A percentile compares a stretch with the other conserved stretches of the same genome.
Conservation (phyloP, 2,888 invertebrate species). For the Eristalinus sepulchralis region DNA sequence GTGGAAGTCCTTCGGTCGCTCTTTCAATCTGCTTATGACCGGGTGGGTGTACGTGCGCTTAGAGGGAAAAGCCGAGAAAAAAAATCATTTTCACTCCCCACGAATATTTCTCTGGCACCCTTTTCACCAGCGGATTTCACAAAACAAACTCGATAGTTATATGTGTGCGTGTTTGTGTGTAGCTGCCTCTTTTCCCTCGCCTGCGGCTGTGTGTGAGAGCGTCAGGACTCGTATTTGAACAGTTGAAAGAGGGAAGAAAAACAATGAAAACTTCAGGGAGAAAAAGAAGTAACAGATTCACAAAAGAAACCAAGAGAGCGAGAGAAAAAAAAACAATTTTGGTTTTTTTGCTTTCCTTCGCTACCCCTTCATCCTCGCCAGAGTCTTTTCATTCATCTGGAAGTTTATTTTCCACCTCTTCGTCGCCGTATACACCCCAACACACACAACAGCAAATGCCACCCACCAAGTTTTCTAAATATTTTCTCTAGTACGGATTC, state of each 20-base stretch:
- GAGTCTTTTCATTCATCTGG: conserved; percentile 34
- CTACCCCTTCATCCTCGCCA: neutral
- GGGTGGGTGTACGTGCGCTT: neutral
- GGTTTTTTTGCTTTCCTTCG: conserved; percentile 21
- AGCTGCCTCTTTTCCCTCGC: neutral
- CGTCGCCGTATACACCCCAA: neutral
- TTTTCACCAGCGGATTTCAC: conserved; percentile 31
- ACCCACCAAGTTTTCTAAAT: conserved; percentile 38
- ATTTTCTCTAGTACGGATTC: conserved; percentile 24
- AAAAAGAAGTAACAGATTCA: conserved; percentile 2
- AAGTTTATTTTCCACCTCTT: conserved; percentile 31
- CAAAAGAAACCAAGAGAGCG: conserved; percentile 22
- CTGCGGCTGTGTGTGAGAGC: conserved; percentile 23
- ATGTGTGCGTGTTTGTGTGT: neutral
- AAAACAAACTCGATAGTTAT: conserved; percentile 10
- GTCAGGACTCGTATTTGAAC: conserved; percentile 53
- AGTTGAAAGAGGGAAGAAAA: neutral
- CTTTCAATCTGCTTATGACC: neutral
- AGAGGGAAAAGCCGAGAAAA: neutral
- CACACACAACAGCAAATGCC: conserved; percentile 11
- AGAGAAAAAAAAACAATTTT: conserved; percentile 34
- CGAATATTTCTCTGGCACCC: conserved; percentile 27
- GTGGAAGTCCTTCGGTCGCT: neutral
- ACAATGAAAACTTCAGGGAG: conserved; percentile 1
- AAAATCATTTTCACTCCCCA: conserved; percentile 8